Evolutionary conservation across 2,888 invertebrate genomes (phyloP).

Genomic region (Cheilosia vulpina): DNA sequence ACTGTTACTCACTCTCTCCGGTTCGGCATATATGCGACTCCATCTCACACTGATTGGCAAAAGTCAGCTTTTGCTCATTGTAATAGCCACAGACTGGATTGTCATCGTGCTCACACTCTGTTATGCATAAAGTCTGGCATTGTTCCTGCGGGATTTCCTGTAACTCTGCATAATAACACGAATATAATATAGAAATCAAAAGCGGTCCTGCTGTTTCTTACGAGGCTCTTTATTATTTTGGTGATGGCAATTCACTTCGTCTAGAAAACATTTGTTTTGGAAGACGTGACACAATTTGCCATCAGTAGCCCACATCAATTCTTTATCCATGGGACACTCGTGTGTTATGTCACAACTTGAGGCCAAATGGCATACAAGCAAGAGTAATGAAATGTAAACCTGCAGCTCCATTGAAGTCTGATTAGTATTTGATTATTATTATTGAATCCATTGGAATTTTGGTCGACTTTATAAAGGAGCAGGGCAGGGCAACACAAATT

Average conservation of each 20-base stretch:
- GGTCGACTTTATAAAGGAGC: constrained; percentile 46
- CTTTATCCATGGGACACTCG: constrained; percentile 37
- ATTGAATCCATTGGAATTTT: constrained; percentile 6
- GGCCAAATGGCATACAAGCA: neutral
- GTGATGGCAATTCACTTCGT: constrained; percentile 56
- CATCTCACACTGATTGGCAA: constrained; percentile 58
- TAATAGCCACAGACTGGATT: constrained; percentile 61
- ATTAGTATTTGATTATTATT: constrained; percentile 16
- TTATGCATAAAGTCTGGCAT: constrained; percentile 51
- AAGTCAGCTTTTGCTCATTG: constrained; percentile 38
- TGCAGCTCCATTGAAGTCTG: constrained; percentile 29
- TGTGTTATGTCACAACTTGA: constrained; percentile 39
- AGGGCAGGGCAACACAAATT: neutral
- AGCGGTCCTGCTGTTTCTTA: constrained; percentile 13
- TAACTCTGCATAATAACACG: constrained; percentile 19
- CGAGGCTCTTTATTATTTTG: constrained; percentile 15
- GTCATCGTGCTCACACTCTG: constrained; percentile 25
- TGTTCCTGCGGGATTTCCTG: constrained; percentile 4
- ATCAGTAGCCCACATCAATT: constrained; percentile 52
- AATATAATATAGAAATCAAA: neutral
- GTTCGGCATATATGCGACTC: constrained; percentile 47
- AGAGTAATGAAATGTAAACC: constrained; percentile 10
- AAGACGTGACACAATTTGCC: constrained; percentile 48
- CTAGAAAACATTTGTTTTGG: constrained; percentile 43
- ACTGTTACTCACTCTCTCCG: constrained; percentile 46